phyloP scores from a whole-genome alignment of 2,113 vertebrate genomes.

The Egretta garzetta region DNA sequence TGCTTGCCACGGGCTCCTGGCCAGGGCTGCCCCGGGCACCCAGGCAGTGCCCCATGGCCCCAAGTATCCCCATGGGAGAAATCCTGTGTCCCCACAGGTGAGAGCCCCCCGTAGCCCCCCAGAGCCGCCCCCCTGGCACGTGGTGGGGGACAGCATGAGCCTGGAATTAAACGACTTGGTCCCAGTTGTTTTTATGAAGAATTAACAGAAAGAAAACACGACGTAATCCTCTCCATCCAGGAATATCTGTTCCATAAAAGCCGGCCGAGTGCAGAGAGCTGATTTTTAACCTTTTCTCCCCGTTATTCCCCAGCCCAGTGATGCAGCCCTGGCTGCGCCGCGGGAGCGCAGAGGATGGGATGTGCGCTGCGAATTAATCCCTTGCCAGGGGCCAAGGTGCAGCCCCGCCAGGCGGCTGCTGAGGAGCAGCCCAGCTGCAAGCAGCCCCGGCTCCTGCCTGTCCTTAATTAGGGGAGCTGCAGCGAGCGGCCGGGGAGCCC shows the following conservation, averaged over 20 bases:
- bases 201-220: background rate
- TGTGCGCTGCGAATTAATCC: background rate
- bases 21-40: background rate
- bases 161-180: background rate
- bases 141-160: background rate
- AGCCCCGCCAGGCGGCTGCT: background rate
- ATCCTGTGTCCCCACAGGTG: rapidly evolving
- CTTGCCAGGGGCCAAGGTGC: background rate
- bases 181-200: background rate
- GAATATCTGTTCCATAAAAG: background rate
- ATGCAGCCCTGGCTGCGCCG: background rate
- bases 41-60: background rate
- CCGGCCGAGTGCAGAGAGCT: background rate
- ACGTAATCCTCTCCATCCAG: rapidly evolving
- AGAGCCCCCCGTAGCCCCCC: background rate
- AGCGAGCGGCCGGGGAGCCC: rapidly evolving
- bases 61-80: background rate
- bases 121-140: background rate
- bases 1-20: background rate
- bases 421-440: background rate
- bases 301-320: background rate
- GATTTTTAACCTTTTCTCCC: background rate
- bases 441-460: background rate
- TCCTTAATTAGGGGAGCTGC: background rate
- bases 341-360: background rate